Evolutionary conservation across 2,797 vertebrate genomes (phyloP), one percentile per base, ranked within the genome.

Genomic region (Pseudomugil tenellus): DNA sequence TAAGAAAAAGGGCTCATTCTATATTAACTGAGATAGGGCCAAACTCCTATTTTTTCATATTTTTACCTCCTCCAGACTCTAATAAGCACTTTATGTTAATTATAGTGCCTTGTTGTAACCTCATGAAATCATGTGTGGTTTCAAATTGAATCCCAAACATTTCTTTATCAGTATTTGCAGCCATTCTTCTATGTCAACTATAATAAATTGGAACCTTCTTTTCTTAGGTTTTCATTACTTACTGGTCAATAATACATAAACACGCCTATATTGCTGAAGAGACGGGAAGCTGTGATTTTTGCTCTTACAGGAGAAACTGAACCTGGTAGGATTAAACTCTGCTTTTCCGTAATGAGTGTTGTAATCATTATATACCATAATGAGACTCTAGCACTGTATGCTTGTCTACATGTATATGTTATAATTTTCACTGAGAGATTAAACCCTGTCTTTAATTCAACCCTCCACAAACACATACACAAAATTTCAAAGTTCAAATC

Each of bases 71-170:
- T 72, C 72, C 58, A 49, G 64, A 79, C 57, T 86, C 53, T 48
- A 76, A 68, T 53, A 86, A 87, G 90, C 87, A 90, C 90, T 87
- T 91, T 88, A 80, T 51, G 28, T 81, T 88, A 63, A 89, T 88
- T 77, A 78, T 74, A 90, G 91, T 92, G 92, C 89, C 91, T 92
- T 91, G 84, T 79, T 83, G 77, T 57, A 61, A 71, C 67, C 76
- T 63, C 52, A 62, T 70, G 19, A 74, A 73, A 63, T 68, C 53
- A 61, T 48, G 41, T 56, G 34, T 53, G 51, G 79, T 59, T 41
- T 69, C 63, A 67, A 74, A 28, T 59, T 23, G 9, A 46, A 76
- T 46, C 65, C 21, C 7, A 66, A 52, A 48, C 39, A 5, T 49
- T 41, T 72, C 1, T 48, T 64, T 48, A 7, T 21, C 25, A 51